Evolutionary conservation across 2,797 vertebrate species (phyloP).

Genomic region (Odontamblyopus rebecca): DNA sequence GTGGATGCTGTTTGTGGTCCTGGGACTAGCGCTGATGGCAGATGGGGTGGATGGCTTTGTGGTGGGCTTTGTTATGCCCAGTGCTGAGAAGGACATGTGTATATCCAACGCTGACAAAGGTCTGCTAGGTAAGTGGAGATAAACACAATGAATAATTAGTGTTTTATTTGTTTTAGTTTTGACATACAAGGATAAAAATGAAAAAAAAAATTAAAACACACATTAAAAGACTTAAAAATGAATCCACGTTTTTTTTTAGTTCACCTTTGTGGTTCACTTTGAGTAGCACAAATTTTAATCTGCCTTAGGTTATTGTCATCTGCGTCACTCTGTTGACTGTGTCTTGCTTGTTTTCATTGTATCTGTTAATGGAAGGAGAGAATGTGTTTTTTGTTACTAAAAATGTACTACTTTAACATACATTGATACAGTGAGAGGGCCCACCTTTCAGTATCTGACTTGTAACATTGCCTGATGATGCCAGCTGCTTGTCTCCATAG

Average conservation of each 20-base stretch:
- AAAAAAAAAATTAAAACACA: background rate
- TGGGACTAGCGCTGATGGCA: conserved; percentile 95
- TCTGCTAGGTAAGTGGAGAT: conserved; percentile 87
- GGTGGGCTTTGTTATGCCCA: conserved; percentile 94
- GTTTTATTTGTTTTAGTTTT: background rate
- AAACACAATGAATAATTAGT: background rate
- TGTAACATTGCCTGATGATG: too few relatives aligned
- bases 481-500: too few relatives aligned
- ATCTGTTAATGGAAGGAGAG: background rate
- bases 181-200: background rate
- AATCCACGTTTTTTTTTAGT: background rate
- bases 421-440: too few relatives aligned
- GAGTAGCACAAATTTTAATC: background rate
- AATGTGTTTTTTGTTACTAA: background rate
- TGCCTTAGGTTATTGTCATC: background rate
- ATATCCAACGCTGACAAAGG: conserved; percentile 95
- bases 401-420: too few relatives aligned
- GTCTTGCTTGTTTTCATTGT: background rate
- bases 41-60: conserved; percentile 96
- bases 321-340: background rate
- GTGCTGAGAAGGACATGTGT: conserved; percentile 98
- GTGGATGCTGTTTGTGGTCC: conserved; percentile 91
- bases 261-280: background rate
- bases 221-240: background rate
- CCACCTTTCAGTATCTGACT: too few relatives aligned